phyloP scores from a whole-genome alignment of 2,113 vertebrate species.

The Dunckerocampus dactyliophorus region DNA sequence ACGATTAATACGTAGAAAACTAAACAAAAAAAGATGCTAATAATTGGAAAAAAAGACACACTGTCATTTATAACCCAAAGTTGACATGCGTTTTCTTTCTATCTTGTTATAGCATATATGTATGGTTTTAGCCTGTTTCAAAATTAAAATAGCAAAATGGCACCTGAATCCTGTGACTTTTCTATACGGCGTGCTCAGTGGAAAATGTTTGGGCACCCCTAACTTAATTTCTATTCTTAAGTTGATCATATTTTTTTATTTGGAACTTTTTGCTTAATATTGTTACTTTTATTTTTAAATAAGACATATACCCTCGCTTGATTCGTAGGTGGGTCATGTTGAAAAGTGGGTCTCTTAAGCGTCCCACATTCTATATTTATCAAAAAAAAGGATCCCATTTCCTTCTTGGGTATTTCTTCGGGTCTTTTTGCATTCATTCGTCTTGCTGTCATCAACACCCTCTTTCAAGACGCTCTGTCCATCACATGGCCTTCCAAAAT shows the following conservation, averaged over 20 bases:
- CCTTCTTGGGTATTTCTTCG: conserved; percentile 49
- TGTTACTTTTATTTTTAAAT: no score
- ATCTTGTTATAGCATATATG: no score
- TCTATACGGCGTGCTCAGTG: no score
- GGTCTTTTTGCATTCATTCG: conserved; percentile 59
- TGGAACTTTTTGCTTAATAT: neutral
- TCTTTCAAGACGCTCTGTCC: conserved; percentile 33
- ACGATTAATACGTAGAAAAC: no score
- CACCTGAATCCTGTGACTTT: no score
- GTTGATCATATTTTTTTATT: neutral
- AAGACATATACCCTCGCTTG: neutral
- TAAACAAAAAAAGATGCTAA: no score
- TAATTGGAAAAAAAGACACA: no score
- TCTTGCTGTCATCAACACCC: conserved; percentile 59
- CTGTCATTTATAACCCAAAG: no score
- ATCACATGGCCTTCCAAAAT: conserved; percentile 31
- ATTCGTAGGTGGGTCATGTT: neutral
- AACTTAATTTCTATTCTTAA: neutral
- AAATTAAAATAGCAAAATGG: no score
- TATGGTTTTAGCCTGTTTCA: no score
- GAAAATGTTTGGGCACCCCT: neutral
- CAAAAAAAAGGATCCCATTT: conserved; percentile 44
- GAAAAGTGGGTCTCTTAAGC: conserved; percentile 14
- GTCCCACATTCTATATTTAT: conserved; percentile 50
- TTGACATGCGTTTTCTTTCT: no score